These are phyloP conservation scores for Drosophila pseudotalamancana DNA, from an alignment of 2,888 invertebrate genomes.

Conservation along the genomic window DNA sequence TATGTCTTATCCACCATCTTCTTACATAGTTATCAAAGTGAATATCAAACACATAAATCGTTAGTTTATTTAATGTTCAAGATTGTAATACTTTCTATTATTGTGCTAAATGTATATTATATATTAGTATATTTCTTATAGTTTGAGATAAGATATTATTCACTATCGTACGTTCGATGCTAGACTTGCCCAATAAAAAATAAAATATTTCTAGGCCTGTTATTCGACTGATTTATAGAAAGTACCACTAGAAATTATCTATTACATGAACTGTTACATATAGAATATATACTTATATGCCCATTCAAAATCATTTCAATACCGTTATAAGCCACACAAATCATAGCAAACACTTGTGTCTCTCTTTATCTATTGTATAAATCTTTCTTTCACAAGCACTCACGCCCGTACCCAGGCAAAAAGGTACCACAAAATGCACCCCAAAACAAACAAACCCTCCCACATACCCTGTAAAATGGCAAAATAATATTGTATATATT, in stretches of 20 bases:
- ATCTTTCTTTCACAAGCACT: constrained; percentile 80
- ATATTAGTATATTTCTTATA: not conserved
- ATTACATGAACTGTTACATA: too few species aligned
- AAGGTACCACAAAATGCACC: constrained; percentile 75
- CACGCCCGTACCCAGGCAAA: constrained; percentile 81
- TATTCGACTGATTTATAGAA: too few species aligned
- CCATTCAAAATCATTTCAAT: constrained; percentile 11
- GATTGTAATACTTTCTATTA: not conserved
- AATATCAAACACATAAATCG: too few species aligned
- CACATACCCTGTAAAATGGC: not conserved
- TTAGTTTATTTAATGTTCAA: not conserved
- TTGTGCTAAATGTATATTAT: not conserved
- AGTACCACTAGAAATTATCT: too few species aligned
- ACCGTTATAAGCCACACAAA: not conserved
- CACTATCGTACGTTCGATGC: not conserved
- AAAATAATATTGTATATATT: not conserved
- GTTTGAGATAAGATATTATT: not conserved
- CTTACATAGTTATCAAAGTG: too few species aligned
- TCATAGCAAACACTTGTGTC: constrained; percentile 7
- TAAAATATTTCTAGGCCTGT: too few species aligned
- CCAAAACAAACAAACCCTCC: not conserved
- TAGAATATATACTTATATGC: not conserved
- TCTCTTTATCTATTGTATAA: constrained; percentile 27
- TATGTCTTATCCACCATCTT: too few species aligned
- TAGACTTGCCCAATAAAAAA: not conserved